These are phyloP conservation scores for Harpegnathos saltator DNA, from an alignment of 1,140 invertebrate genomes.

Conservation along the genomic window DNA sequence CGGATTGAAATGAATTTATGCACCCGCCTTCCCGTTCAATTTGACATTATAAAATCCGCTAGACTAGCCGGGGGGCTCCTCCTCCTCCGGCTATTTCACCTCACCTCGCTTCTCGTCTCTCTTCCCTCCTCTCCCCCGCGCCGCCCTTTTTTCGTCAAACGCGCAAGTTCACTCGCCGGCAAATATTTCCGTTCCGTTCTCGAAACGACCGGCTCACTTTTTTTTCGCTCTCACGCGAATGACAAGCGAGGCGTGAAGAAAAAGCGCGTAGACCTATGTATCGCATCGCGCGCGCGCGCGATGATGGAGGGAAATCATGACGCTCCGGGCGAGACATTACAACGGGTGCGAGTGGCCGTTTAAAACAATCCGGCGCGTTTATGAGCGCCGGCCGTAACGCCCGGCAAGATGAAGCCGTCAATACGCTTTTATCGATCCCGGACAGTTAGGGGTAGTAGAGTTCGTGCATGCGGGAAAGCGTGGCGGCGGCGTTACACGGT, in stretches of 20 bases:
- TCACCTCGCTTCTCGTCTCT: no score
- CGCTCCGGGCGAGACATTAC: constrained; percentile 20
- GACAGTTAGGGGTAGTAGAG: constrained; percentile 60
- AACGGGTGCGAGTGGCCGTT: neutral
- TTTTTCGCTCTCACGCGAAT: neutral
- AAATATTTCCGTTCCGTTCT: neutral
- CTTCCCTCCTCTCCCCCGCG: neutral
- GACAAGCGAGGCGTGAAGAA: neutral
- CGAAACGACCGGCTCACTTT: constrained; percentile 8
- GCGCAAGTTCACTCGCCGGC: neutral
- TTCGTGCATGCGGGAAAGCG: constrained; percentile 57
- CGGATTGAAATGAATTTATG: constrained; percentile 31
- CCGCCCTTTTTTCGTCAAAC: no score
- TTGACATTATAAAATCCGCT: constrained; percentile 25
- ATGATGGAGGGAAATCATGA: neutral
- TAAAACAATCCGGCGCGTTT: constrained; percentile 40
- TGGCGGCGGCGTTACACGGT: constrained; percentile 26
- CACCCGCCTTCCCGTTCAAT: neutral
- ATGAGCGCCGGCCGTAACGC: constrained; percentile 6
- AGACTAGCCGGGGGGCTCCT: no score
- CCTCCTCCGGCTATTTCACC: no score
- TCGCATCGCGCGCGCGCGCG: neutral
- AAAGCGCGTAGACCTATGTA: neutral
- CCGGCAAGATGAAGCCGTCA: constrained; percentile 64
- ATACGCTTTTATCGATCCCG: constrained; percentile 65